phyloP scores from a whole-genome alignment of 1,140 invertebrate species.

The Macrotrachela quadricornifera region DNA sequence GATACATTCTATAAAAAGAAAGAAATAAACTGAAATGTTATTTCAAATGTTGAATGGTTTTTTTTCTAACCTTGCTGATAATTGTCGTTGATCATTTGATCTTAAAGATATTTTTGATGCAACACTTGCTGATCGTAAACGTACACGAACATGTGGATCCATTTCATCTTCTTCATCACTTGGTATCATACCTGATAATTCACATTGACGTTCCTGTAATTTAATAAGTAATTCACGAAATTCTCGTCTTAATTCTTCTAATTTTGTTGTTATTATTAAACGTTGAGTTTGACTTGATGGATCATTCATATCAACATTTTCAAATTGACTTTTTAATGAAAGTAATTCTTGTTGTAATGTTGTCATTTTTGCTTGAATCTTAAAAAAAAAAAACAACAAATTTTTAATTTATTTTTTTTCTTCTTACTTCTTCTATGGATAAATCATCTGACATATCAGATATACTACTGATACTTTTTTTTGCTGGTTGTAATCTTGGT shows the following conservation, averaged over 20 bases:
- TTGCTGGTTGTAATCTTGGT: neutral
- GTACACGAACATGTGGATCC: neutral
- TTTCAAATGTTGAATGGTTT: no score
- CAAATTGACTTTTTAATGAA: neutral
- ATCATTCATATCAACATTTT: neutral
- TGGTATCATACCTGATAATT: neutral
- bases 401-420: neutral
- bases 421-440: neutral
- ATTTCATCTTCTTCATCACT: slow-evolving; percentile 8
- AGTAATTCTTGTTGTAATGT: slow-evolving; percentile 2
- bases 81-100: neutral
- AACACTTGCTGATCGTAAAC: neutral
- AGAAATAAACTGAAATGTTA: no score
- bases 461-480: neutral
- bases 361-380: slow-evolving; percentile 5
- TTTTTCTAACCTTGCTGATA: no score
- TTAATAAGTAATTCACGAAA: neutral
- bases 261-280: slow-evolving; percentile 3
- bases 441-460: neutral
- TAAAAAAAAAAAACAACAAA: neutral
- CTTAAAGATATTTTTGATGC: neutral
- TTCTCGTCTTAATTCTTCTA: slow-evolving; percentile 2
- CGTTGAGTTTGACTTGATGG: neutral
- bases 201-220: neutral
- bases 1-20: no score